A percentile compares a stretch with the other conserved stretches of the same genome.
Conservation (phyloP, 37 sponge, comb jelly and placozoan species). For the Beroe ovata region DNA sequence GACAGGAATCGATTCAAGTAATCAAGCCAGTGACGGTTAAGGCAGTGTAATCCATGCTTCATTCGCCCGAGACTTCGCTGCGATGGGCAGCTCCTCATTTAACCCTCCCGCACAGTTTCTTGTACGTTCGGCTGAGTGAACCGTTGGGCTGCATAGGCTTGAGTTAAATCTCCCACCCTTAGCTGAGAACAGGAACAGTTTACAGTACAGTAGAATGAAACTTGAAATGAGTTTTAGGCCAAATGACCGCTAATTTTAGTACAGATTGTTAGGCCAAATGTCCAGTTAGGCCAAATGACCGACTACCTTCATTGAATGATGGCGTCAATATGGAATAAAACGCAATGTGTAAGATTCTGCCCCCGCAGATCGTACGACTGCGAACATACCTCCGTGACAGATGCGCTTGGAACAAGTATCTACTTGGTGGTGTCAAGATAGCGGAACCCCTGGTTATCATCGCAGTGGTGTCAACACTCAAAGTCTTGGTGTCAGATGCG, state of each 20-base stretch:
- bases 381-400: not conserved
- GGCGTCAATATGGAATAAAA: no score
- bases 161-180: not conserved
- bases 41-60: slow-evolving; percentile 40
- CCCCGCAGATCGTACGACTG: slow-evolving; percentile 20
- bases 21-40: slow-evolving; percentile 57
- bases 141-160: not conserved
- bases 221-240: no score
- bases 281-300: no score
- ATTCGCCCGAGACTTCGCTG: slow-evolving; percentile 41
- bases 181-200: no score
- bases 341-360: no score
- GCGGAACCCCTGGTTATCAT: slow-evolving; percentile 21
- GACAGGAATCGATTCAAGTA: not conserved
- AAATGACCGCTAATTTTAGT: no score
- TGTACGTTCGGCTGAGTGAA: not conserved
- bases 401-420: not conserved
- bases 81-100: slow-evolving; percentile 48
- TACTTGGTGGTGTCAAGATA: slow-evolving; percentile 15
- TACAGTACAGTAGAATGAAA: no score
- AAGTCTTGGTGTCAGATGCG: not conserved
- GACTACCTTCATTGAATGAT: no score
- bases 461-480: slow-evolving; percentile 19
- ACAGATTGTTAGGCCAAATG: no score
- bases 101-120: slow-evolving; percentile 43